Base-by-base conservation (phyloP, 2,888 invertebrate genomes). In the Synanthedon formicaeformis region DNA sequence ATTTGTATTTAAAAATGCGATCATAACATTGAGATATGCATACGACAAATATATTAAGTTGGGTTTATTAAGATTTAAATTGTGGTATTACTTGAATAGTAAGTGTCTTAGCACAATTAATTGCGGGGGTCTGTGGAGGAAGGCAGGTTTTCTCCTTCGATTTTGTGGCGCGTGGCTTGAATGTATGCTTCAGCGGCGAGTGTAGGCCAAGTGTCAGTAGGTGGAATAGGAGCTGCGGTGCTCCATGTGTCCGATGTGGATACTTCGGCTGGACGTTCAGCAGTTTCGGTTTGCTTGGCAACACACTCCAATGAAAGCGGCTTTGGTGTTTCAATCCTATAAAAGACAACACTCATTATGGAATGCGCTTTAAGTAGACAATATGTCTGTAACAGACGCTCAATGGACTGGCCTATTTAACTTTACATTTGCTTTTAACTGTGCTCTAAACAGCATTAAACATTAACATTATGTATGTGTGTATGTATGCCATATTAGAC, bases 81-180 rank as follows among this genome's bases (percentile, higher is more conserved):
- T 10, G 6, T 34, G 10, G 34, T 10, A 34, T 34, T 23, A 23
- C 5, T 23, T 23, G 23, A 23, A 23, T 23, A 4, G 23, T 23
- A 23, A 23, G 23, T 23, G 23, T 6, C 27, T 34, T 10, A 34
- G 10, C 10, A 34, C 5, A 34, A 88, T 80, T 69, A 88, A 63
- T 88, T 88, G 62, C 87, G 84, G 0, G 86, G 68, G 62, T 88
- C 85, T 0, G 88, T 88, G 13, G 88, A 88, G 16, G 88, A 88
- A 0, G 88, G 88, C 50, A 85, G 62, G 60, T 84, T 85, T 60
- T 88, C 88, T 16, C 85, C 85, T 49, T 88, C 88, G 51, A 81
- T 64, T 73, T 87, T 88, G 66, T 87, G 86, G 57, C 84, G 78
- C 0, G 76, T 57, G 4, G 80, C 81, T 56, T 85, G 86, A 8